Evolutionary conservation across 1,140 invertebrate species (phyloP).

Genomic region (Papilio aristodemus): DNA sequence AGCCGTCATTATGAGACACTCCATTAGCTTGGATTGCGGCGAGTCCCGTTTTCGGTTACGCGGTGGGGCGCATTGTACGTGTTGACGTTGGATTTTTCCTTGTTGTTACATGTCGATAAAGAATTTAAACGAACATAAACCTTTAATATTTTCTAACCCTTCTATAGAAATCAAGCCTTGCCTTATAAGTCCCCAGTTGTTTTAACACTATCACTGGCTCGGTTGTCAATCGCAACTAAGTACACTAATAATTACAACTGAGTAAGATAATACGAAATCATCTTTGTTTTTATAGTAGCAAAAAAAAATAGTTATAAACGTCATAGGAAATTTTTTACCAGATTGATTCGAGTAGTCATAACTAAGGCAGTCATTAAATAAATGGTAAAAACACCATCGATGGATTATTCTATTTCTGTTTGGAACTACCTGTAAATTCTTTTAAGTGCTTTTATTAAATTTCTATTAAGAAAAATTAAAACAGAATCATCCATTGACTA

Average conservation of each 20-base stretch:
- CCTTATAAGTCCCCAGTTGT: not conserved
- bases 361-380: too few relatives aligned
- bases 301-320: too few relatives aligned
- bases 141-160: not conserved
- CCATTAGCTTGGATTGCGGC: slow-evolving; percentile 79
- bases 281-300: too few relatives aligned
- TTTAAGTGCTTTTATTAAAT: not conserved
- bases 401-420: too few relatives aligned
- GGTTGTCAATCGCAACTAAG: too few relatives aligned
- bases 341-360: too few relatives aligned
- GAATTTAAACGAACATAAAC: slow-evolving; percentile 30
- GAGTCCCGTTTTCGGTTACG: slow-evolving; percentile 76
- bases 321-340: too few relatives aligned
- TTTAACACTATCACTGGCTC: too few relatives aligned
- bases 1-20: slow-evolving; percentile 80
- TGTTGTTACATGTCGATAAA: slow-evolving; percentile 40
- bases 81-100: slow-evolving; percentile 56
- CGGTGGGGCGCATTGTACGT: slow-evolving; percentile 67
- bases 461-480: slow-evolving; percentile 35
- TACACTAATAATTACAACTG: too few relatives aligned
- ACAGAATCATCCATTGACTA: slow-evolving; percentile 26
- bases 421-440: too few relatives aligned
- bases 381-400: too few relatives aligned
- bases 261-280: too few relatives aligned
- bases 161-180: not conserved